These are phyloP conservation scores for honey bee (Apis mellifera) DNA, from an alignment of 1,140 invertebrate genomes.

Conservation along the genomic window Amel_HAv3.1 CM009943.2:9191001-9191500, in stretches of 20 bases:
- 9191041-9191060: slow-evolving; percentile 36
- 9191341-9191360: not conserved
- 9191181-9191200: not conserved
- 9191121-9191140: slow-evolving; percentile 11
- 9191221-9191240: not conserved
- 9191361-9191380: not conserved
- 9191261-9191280: not conserved
- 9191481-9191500: slow-evolving; percentile 7
- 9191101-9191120: not conserved
- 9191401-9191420: not conserved
- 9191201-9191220: not conserved
- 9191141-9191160: not conserved
- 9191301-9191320: no score
- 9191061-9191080: slow-evolving; percentile 49
- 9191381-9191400: not conserved
- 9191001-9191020: slow-evolving; percentile 67
- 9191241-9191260: not conserved
- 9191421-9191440: slow-evolving; percentile 11
- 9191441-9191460: slow-evolving; percentile 14
- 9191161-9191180: slow-evolving; percentile 18
- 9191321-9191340: not conserved
- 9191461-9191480: slow-evolving; percentile 8
- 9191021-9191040: slow-evolving; percentile 65
- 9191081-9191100: slow-evolving; percentile 7
- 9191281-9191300: not conserved